These are phyloP conservation scores for Microctonus hyperodae DNA, from an alignment of 2,888 invertebrate genomes.

Conservation along the genomic window DNA sequence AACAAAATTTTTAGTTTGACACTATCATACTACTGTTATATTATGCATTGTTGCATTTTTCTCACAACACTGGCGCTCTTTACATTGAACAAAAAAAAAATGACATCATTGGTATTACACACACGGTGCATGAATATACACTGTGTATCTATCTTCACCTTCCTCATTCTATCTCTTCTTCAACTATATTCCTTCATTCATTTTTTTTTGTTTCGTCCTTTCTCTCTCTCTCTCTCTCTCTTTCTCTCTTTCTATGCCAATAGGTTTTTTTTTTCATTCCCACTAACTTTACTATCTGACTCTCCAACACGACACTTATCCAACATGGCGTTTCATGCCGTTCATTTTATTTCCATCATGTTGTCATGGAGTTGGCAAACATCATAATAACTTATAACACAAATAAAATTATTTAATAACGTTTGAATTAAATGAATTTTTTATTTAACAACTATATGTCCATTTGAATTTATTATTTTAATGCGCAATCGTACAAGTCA, in stretches of 20 bases:
- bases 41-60: conserved; percentile 1
- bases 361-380: neutral
- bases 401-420: no score
- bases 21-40: neutral
- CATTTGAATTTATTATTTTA: neutral
- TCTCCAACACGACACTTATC: conserved; percentile 22
- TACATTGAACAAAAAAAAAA: neutral
- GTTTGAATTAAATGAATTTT: no score
- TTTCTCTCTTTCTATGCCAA: neutral
- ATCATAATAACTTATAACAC: no score
- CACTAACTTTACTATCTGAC: neutral
- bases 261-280: conserved; percentile 1
- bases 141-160: neutral
- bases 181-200: conserved; percentile 27
- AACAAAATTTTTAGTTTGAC: neutral
- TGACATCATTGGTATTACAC: neutral
- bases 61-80: neutral
- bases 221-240: neutral
- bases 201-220: conserved; percentile 30
- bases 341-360: conserved; percentile 13
- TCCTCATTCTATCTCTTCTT: neutral
- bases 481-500: neutral
- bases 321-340: conserved; percentile 31
- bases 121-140: neutral
- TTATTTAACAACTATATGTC: no score